Percentiles rank a stretch among this genome's conserved stretches.
Evolutionary conservation across 2,888 invertebrate species (phyloP).

Genomic region (Augiades crinisus): DNA sequence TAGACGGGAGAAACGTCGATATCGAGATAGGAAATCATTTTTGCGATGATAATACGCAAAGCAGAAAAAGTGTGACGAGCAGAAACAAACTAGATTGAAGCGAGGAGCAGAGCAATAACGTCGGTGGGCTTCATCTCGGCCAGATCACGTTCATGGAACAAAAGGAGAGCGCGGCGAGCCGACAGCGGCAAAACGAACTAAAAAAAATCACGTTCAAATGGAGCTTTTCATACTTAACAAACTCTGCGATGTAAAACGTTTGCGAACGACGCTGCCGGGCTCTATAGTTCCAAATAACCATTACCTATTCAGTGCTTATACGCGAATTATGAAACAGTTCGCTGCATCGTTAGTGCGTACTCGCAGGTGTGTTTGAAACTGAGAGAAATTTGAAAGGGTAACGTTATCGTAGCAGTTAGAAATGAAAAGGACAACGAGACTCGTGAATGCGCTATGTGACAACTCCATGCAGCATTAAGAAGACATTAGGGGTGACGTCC

Average conservation of each 20-base stretch:
- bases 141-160: conserved; percentile 77
- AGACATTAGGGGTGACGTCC: conserved; percentile 74
- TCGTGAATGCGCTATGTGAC: conserved; percentile 70
- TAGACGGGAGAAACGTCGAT: conserved; percentile 41
- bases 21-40: conserved; percentile 53
- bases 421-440: conserved; percentile 52
- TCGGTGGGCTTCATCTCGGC: conserved; percentile 68
- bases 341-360: conserved; percentile 36
- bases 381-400: conserved; percentile 36
- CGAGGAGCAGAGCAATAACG: conserved; percentile 65
- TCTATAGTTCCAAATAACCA: conserved; percentile 34
- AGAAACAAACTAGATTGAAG: conserved; percentile 66
- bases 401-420: conserved; percentile 39
- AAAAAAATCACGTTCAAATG: conserved; percentile 68
- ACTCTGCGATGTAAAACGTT: conserved; percentile 55
- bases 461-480: conserved; percentile 76
- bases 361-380: conserved; percentile 35
- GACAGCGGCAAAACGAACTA: conserved; percentile 56
- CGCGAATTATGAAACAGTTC: conserved; percentile 39
- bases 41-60: conserved; percentile 54
- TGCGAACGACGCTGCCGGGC: conserved; percentile 42
- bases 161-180: conserved; percentile 65
- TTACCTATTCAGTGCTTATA: conserved; percentile 40
- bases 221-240: conserved; percentile 72
- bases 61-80: conserved; percentile 56